Conservation (phyloP, 1,140 invertebrate genomes). For the Atta texana region DNA sequence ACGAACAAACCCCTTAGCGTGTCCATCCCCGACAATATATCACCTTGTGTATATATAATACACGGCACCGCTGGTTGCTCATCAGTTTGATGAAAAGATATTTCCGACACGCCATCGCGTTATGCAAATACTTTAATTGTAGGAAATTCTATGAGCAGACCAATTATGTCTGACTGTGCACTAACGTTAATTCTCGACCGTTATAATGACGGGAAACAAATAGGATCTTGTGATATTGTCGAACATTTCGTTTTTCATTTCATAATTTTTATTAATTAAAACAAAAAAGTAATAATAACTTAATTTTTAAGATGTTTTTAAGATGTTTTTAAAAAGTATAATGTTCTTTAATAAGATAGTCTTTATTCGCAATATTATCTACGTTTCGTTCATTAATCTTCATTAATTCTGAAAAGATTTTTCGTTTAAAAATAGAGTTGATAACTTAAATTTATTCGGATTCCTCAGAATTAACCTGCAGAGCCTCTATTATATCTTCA, state of each 20-base stretch:
- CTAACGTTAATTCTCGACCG: constrained; percentile 15
- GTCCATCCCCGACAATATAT: constrained; percentile 51
- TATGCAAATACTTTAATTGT: constrained; percentile 67
- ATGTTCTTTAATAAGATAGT: neutral
- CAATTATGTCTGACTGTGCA: constrained; percentile 39
- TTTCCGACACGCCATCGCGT: constrained; percentile 79
- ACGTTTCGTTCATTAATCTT: neutral
- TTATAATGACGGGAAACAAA: neutral
- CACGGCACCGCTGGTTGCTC: constrained; percentile 70
- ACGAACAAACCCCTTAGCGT: constrained; percentile 66
- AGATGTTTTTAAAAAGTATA: neutral
- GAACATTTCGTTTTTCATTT: neutral
- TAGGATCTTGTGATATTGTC: constrained; percentile 7
- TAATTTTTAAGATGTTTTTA: neutral
- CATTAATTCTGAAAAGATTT: neutral
- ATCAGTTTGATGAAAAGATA: constrained; percentile 84
- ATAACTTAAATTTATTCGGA: neutral
- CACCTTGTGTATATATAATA: constrained; percentile 54
- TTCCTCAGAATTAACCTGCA: constrained; percentile 17
- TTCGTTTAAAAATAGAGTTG: constrained; percentile 3
- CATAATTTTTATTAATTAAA: constrained; percentile 13
- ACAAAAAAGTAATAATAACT: neutral
- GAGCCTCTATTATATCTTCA: constrained; percentile 5
- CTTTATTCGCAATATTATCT: neutral
- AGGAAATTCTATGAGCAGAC: constrained; percentile 37